These are phyloP conservation scores for Microctenopoma lineatum DNA, from an alignment of 2,797 vertebrate species.

Conservation along the genomic window DNA sequence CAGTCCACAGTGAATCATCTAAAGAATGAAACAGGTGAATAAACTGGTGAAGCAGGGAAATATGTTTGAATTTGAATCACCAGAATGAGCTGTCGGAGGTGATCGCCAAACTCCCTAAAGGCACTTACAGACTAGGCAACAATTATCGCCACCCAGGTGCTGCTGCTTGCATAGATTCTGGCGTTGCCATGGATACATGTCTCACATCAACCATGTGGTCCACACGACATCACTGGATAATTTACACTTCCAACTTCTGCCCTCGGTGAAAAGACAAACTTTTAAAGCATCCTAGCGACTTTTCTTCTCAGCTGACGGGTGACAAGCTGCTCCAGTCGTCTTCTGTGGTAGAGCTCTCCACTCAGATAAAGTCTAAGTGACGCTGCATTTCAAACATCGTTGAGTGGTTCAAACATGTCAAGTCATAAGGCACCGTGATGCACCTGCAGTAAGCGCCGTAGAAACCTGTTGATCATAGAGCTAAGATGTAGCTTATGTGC, in stretches of 20 bases:
- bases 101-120: constrained; percentile 10
- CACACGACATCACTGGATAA: background rate
- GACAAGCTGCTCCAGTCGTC: background rate
- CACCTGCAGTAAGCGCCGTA: too few species aligned
- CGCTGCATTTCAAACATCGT: too few species aligned
- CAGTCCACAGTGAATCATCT: constrained; percentile 4
- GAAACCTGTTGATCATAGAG: too few species aligned
- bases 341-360: too few species aligned
- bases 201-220: background rate
- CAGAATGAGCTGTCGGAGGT: constrained; percentile 32
- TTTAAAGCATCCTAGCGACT: background rate
- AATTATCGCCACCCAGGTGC: constrained; percentile 6
- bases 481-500: too few species aligned
- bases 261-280: background rate
- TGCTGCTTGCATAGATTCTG: background rate
- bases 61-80: constrained; percentile 1
- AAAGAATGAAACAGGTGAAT: constrained; percentile 20
- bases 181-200: constrained; percentile 33
- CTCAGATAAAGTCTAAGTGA: too few species aligned
- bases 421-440: too few species aligned
- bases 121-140: constrained; percentile 3
- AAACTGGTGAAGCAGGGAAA: constrained; percentile 4
- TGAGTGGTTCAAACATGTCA: too few species aligned
- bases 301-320: constrained; percentile 1
- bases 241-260: constrained; percentile 26